A percentile compares a stretch with the other conserved stretches of the same genome.
Evolutionary conservation across 1,140 invertebrate genomes (phyloP).

Genomic region (Watersipora subatra): DNA sequence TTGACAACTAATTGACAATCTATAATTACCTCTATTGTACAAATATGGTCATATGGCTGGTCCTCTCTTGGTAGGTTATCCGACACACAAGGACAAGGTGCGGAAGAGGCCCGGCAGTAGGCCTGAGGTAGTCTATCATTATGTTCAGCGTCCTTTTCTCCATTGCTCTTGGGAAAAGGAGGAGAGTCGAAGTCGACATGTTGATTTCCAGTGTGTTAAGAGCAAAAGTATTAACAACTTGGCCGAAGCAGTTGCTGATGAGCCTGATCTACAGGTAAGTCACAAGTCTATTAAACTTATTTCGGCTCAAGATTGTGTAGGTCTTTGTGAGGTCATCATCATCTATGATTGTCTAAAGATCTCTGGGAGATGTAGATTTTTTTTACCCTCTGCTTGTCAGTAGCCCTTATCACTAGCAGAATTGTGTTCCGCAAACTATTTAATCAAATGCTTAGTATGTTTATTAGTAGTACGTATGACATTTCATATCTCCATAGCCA

Average conservation of each 20-base stretch:
- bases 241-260: constrained; percentile 22
- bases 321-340: background rate
- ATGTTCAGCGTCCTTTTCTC: constrained; percentile 97
- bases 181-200: constrained; percentile 94
- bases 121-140: constrained; percentile 90
- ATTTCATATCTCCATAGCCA: no score
- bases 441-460: no score
- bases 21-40: no score
- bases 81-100: constrained; percentile 94
- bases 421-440: no score
- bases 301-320: background rate
- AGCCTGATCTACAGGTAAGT: constrained; percentile 1
- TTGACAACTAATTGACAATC: no score
- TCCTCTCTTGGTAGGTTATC: constrained; percentile 77
- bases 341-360: background rate
- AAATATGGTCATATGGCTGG: no score
- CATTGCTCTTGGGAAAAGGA: constrained; percentile 99
- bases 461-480: no score
- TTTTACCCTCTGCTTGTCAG: background rate
- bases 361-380: background rate
- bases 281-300: background rate
- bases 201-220: constrained; percentile 68
- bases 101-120: constrained; percentile 68
- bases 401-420: no score
- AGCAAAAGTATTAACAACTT: constrained; percentile 40